phyloP scores from a whole-genome alignment of 1,140 invertebrate species.

The Tyrophagus putrescentiae region DNA sequence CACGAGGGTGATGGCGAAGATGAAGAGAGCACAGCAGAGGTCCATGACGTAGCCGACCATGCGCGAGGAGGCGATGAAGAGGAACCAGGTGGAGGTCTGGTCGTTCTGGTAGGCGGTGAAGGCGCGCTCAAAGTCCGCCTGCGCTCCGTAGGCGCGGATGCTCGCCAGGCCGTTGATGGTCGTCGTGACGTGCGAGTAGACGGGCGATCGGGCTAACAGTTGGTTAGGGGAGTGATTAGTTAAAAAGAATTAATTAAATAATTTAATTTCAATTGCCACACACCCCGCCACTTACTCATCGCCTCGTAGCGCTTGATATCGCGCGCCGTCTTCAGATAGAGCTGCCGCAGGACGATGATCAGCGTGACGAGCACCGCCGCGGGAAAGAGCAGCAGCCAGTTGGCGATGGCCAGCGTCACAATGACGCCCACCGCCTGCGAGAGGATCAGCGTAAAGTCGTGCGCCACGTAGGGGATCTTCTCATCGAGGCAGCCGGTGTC shows the following conservation, averaged over 20 bases:
- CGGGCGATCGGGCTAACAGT: conserved; percentile 15
- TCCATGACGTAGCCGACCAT: conserved; percentile 55
- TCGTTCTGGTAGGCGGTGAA: conserved; percentile 28
- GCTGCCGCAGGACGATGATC: conserved; percentile 52
- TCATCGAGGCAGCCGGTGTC: conserved; percentile 22
- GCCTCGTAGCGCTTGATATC: conserved; percentile 73
- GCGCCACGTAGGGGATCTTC: conserved; percentile 51
- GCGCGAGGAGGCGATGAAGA: conserved; percentile 59
- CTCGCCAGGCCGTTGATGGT: conserved; percentile 50
- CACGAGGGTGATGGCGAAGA: conserved; percentile 33
- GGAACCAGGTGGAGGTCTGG: conserved; percentile 56
- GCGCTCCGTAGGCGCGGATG: conserved; percentile 33
- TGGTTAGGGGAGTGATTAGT: conserved; percentile 6
- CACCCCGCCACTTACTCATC: not conserved
- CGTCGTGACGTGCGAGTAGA: conserved; percentile 40
- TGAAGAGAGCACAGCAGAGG: conserved; percentile 48
- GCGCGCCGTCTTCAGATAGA: conserved; percentile 63
- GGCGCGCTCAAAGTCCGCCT: not conserved
- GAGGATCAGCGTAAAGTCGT: conserved; percentile 45
- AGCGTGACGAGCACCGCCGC: conserved; percentile 48
- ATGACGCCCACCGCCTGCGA: conserved; percentile 10
- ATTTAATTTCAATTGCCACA: not conserved
- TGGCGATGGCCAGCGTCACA: conserved; percentile 10
- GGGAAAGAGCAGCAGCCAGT: conserved; percentile 45
- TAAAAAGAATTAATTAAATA: not conserved